These are phyloP conservation scores for Hirtodrosophila confusa DNA, from an alignment of 2,888 invertebrate species.

Conservation along the genomic window DNA sequence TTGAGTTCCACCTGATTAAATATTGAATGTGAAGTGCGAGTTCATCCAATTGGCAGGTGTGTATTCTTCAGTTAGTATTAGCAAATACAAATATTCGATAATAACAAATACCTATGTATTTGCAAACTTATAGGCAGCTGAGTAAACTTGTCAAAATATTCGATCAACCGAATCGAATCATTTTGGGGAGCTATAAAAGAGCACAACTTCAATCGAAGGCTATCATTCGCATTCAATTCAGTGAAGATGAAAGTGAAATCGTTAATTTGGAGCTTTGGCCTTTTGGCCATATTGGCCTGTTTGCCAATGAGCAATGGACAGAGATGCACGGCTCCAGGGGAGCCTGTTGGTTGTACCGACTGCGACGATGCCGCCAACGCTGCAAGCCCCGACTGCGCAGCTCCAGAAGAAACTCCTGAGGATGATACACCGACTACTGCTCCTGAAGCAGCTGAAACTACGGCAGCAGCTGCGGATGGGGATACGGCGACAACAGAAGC, in stretches of 20 bases:
- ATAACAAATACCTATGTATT: constrained; percentile 5
- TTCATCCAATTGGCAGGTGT: background rate
- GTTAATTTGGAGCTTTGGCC: constrained; percentile 1
- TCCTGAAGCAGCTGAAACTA: background rate
- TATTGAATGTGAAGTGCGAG: background rate
- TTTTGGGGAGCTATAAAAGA: constrained; percentile 3
- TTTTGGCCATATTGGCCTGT: constrained; percentile 10
- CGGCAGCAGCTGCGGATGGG: background rate
- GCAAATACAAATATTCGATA: background rate
- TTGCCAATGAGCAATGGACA: constrained; percentile 9
- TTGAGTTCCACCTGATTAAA: constrained; percentile 22
- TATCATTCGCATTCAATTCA: constrained; percentile 2
- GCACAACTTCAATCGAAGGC: background rate
- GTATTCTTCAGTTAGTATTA: background rate
- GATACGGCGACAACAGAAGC: background rate
- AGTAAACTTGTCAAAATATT: constrained; percentile 10
- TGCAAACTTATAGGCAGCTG: constrained; percentile 3
- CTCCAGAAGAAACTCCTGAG: background rate
- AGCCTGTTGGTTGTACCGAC: constrained; percentile 22
- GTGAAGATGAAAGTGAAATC: constrained; percentile 13
- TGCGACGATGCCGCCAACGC: constrained; percentile 10
- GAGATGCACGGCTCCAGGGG: background rate
- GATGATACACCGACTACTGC: background rate
- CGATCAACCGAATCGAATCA: background rate
- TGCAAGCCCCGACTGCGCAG: constrained; percentile 6